Evolutionary conservation across 1,140 invertebrate genomes (phyloP), one percentile per base, ranked within the genome.

Genomic region (Philotrypesis tridentata): DNA sequence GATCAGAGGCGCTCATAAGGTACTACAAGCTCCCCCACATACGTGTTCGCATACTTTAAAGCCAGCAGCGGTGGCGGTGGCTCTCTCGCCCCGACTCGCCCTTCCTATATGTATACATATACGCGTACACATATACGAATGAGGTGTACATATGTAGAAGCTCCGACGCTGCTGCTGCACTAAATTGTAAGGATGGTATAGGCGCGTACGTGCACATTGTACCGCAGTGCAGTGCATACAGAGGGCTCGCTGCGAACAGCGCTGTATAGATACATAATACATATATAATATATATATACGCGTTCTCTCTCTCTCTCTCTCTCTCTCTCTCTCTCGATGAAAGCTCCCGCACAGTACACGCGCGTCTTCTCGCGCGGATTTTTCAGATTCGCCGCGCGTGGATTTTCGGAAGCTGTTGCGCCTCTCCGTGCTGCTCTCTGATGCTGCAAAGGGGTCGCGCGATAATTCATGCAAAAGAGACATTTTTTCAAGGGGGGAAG

Each of bases 381-480:
- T 74, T 74, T 74, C n/a, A n/a, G 72, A 74, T 74, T 29, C 71
- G 43, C 48, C 67, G 27, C 27, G 67, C 37, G 33, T 6, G 48
- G 33, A 73, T 72, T 29, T 65, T 17, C 40, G 67, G 70, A 27
- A 61, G 55, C 70, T 80, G 78, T 80, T 73, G 71, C 79, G 67
- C 77, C 17, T 40, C 23, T 12, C 67, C 12, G 67, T n/a, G n/a
- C n/a, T n/a, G n/a, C n/a, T n/a, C n/a, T n/a, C n/a, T n/a, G n/a
- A n/a, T n/a, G n/a, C n/a, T n/a, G 21, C 23, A 31, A n/a, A 65
- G 63, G 29, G 37, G 33, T 25, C 11, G 37, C 43, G 40, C 23
- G 71, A 80, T 80, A 80, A 80, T 74, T 80, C 79, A 80, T 55
- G 79, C 48, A 29, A 73, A 73, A 74, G 71, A n/a, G 40, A 73